Conservation (phyloP, 2,797 vertebrate genomes). For the Sphaeramia orbicularis region DNA sequence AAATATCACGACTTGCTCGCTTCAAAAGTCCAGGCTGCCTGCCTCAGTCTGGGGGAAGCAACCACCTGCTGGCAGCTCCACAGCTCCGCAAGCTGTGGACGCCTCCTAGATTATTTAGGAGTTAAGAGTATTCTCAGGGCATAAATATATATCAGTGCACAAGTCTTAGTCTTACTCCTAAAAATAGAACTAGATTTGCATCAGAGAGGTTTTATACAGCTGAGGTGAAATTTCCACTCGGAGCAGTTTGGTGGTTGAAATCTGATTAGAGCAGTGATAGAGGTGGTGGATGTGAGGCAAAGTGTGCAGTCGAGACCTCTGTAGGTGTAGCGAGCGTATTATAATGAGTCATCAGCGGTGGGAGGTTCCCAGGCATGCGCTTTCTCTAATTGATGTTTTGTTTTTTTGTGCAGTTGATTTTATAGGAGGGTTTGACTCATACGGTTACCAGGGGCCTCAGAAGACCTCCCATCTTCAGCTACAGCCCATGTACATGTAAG, state of each 20-base stretch:
- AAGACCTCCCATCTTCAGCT: slow-evolving; percentile 99
- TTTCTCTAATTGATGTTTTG: slow-evolving; percentile 51
- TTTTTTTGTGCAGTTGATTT: slow-evolving; percentile 92
- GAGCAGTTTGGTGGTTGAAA: slow-evolving; percentile 27
- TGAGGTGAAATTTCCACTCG: slow-evolving; percentile 24
- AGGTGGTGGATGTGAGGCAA: slow-evolving; percentile 14
- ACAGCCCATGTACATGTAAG: slow-evolving; percentile 99
- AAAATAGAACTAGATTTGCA: slow-evolving; percentile 57
- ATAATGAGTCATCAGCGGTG: slow-evolving; percentile 50
- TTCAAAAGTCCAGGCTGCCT: slow-evolving; percentile 60
- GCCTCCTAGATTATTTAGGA: slow-evolving; percentile 65
- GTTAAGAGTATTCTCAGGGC: slow-evolving; percentile 59
- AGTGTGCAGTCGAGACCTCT: slow-evolving; percentile 28
- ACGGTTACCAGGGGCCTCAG: slow-evolving; percentile 98
- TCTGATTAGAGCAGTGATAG: slow-evolving; percentile 27
- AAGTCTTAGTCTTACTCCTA: slow-evolving; percentile 42
- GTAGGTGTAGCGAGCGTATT: slow-evolving; percentile 41
- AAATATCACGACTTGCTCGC: slow-evolving; percentile 50
- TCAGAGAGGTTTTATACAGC: slow-evolving; percentile 22
- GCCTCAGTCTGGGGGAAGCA: slow-evolving; percentile 56
- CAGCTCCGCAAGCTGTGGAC: slow-evolving; percentile 40
- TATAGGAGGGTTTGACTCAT: slow-evolving; percentile 99
- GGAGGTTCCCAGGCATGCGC: slow-evolving; percentile 20
- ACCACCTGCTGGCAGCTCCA: slow-evolving; percentile 73
- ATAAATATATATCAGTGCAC: slow-evolving; percentile 56